Evolutionary conservation across 2,113 vertebrate species (phyloP).

Genomic region (Girardinichthys multiradiatus): DNA sequence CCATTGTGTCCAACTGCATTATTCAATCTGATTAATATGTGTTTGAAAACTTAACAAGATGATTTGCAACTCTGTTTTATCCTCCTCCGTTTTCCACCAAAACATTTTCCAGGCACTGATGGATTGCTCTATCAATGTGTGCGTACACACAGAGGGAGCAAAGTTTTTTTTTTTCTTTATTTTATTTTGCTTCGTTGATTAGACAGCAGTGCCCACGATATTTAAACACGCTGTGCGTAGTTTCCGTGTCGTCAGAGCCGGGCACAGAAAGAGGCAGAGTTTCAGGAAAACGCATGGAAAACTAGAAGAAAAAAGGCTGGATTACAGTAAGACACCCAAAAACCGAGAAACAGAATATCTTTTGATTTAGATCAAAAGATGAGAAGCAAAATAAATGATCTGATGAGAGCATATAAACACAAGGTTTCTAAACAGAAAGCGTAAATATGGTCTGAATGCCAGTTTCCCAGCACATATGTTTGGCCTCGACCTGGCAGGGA

Average conservation of each 20-base stretch:
- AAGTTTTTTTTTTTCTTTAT: slow-evolving; percentile 22
- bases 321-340: background rate
- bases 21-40: slow-evolving; percentile 61
- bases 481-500: background rate
- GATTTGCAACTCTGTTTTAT: slow-evolving; percentile 46
- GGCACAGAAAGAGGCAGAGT: slow-evolving; percentile 30
- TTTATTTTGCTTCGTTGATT: slow-evolving; percentile 51
- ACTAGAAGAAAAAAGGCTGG: background rate
- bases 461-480: background rate
- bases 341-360: slow-evolving; percentile 12
- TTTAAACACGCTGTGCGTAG: slow-evolving; percentile 53
- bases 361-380: background rate
- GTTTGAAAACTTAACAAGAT: slow-evolving; percentile 56
- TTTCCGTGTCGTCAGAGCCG: slow-evolving; percentile 55
- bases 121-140: slow-evolving; percentile 41
- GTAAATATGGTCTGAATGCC: background rate
- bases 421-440: background rate
- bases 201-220: slow-evolving; percentile 40
- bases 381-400: background rate
- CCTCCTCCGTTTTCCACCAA: slow-evolving; percentile 33
- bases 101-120: slow-evolving; percentile 56
- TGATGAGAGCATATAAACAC: background rate
- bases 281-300: background rate
- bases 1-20: slow-evolving; percentile 43
- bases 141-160: slow-evolving; percentile 3